Evolutionary conservation across 2,888 invertebrate genomes (phyloP), one percentile per base, ranked within the genome.

Genomic region (Aethes cnicana): DNA sequence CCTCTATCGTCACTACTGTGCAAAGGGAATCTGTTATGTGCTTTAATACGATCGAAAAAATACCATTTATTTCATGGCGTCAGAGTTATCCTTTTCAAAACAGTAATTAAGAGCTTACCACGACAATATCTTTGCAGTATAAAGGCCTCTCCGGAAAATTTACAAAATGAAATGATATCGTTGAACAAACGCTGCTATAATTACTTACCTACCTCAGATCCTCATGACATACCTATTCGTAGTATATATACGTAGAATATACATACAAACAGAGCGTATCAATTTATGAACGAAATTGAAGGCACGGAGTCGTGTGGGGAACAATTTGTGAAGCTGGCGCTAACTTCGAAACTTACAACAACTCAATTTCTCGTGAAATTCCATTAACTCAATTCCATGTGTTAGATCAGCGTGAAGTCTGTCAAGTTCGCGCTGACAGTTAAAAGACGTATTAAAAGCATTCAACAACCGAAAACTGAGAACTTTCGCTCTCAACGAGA

Each of bases 361-460:
- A 60, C 55, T 55, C 56, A 50, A 58, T 68, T 64, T 56, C 57
- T 56, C 58, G 53, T 66, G 63, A 70, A 74, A 72, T 69, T 72
- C 63, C 61, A 69, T 72, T 74, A 68, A 67, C 66, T 50, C 44
- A 36, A 64, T 59, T 64, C 59, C 67, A 68, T 66, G 63, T 66
- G 68, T 69, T 62, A 68, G 65, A 72, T 68, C 69, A 69, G 66
- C 63, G 63, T 61, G 63, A 74, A 72, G 61, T 64, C 60, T 62
- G 62, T 54, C 57, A 59, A 49, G 44, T 50, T 54, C 44, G 49
- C 47, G 56, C 55, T 58, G 60, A 67, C 74, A 64, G 66, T 69
- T 66, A 68, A 70, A 74, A 72, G 68, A 70, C 66, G 64, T 67
- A 73, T 73, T 72, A 69, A 69, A 72, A 69, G 61, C 68, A 61